Evolutionary conservation across 2,797 vertebrate genomes (phyloP).

Genomic region (Glossophaga mutica): DNA sequence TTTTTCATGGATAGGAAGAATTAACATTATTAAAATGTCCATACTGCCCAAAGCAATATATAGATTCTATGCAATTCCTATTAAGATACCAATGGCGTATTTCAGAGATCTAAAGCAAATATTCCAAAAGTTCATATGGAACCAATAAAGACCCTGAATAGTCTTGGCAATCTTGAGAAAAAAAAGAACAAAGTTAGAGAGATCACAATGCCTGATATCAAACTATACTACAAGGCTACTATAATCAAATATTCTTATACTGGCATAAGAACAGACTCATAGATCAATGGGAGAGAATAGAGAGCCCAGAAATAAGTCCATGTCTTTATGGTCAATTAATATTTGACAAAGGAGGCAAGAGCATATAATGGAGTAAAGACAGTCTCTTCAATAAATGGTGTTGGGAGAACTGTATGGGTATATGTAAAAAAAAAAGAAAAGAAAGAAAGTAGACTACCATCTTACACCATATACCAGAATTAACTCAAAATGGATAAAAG

Average conservation of each 20-base stretch:
- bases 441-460: neutral
- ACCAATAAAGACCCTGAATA: too few relatives aligned
- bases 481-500: neutral
- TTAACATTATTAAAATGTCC: too few relatives aligned
- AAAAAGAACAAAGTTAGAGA: neutral
- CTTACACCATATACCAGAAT: neutral
- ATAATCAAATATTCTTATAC: neutral
- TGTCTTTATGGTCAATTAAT: neutral
- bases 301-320: neutral
- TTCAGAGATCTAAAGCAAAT: too few relatives aligned
- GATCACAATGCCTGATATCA: neutral
- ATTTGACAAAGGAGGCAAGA: neutral
- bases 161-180: too few relatives aligned
- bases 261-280: neutral
- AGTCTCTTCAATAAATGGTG: neutral
- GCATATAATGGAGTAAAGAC: neutral
- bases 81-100: too few relatives aligned
- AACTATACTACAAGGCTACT: neutral
- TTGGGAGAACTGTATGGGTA: neutral
- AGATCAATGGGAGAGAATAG: neutral
- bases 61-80: too few relatives aligned
- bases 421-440: neutral
- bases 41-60: too few relatives aligned
- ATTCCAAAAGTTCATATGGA: too few relatives aligned
- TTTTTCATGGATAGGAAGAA: too few relatives aligned